Base-by-base conservation (phyloP, 2,113 vertebrate species). In the Seriola quinqueradiata region DNA sequence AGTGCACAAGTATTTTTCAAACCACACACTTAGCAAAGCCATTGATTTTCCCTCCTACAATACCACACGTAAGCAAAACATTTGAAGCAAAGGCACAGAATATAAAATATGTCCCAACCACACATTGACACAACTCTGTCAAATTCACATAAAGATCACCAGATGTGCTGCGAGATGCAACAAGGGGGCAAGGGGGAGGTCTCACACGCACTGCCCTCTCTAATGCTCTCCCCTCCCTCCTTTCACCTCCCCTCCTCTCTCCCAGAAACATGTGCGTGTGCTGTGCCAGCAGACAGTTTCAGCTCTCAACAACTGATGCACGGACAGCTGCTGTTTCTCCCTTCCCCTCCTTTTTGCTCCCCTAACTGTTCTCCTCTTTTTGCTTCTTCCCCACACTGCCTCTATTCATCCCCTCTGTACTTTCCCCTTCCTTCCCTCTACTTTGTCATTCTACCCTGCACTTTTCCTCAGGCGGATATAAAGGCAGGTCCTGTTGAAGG, bases 81-180 rank as follows among this genome's bases (percentile, higher is more conserved):
- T 70, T 65, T 71, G 63, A 79, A 75, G 0, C 68, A 28, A 68
- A 90, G 28, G 0, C 0, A 12, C 76, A 65, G 32, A 8, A 60
- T n/a, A 70, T 57, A 23, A 75, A 68, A 75, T 23, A 60, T n/a
- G 54, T 57, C 28, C 19, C 52, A 5, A 50, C 57, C 34, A 34
- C 76, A 57, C 50, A 11, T 2, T 25, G 82, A 83, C 86, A 77
- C 58, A 65, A 12, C 25, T 60, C 75, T 85, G 77, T 82, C 79
- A 88, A 3, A 68, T 84, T 82, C 84, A 23, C 81, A 77, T 69
- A 87, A 76, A 84, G 70, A 84, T 83, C 87, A 77, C 84, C 92
- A 94, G 92, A 94, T 93, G 92, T 93, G 85, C 63, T 68, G 68
- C n/a, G 59, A 83, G 85, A 89, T 86, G 77, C 75, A 91, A 58